Base-by-base conservation (phyloP, 1,140 invertebrate genomes). In the Drosophila neocordata region DNA sequence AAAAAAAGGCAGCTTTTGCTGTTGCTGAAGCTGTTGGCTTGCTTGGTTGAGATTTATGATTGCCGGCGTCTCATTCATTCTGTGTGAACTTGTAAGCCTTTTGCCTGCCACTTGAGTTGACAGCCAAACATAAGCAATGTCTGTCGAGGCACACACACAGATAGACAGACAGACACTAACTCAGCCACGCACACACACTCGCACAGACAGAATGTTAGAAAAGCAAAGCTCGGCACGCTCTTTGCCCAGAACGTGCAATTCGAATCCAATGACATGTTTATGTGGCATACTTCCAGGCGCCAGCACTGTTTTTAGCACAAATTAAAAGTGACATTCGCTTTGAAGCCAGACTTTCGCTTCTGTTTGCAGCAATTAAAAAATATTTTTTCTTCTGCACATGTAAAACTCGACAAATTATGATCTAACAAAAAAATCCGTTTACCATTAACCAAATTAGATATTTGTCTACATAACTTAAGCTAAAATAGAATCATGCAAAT, bases 191-290 rank as follows among this genome's bases (percentile, higher is more conserved):
- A 48, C 3, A 22, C 60, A 51, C 27, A 37, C 11, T 12, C 2
- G 1, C 24, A 31, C n/a, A 51, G 24, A 61, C 27, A 60, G 24
- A 31, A n/a, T 8, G 12, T 18, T 35, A 8, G 37, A 60, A 8
- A 31, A 52, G 48, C 35, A 73, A 48, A 64, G 74, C 65, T 65
- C 56, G 69, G 71, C 82, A 87, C 82, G 82, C 83, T 63, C 65
- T 63, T 52, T 71, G 24, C 71, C n/a, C n/a, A 34, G 66, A 81
- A 77, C 82, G 78, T 88, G 78, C 68, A 48, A 60, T 68, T 73
- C 38, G 74, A 52, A 59, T 48, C 70, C 65, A 69, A 87, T 85
- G 82, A 75, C 81, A 81, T 73, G 77, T 84, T 79, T 83, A 77
- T 77, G 73, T 76, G 53, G 68, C 66, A 56, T 69, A 73, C 66